Conservation (phyloP, 2,113 vertebrate species). For the Ranitomeya imitator region DNA sequence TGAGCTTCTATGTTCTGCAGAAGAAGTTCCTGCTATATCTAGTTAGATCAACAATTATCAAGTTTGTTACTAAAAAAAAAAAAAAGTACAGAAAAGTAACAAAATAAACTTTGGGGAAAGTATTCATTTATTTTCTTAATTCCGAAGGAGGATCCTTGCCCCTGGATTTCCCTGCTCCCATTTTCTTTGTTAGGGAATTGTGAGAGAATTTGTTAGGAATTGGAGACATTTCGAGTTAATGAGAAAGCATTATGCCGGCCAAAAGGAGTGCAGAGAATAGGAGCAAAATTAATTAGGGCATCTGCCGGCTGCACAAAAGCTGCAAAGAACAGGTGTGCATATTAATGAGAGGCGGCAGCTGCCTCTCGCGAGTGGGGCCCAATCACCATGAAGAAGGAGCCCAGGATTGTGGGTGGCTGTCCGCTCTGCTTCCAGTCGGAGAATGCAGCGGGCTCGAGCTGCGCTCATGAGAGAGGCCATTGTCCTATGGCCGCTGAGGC, state of each 20-base stretch:
- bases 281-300: constrained; percentile 76
- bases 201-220: constrained; percentile 66
- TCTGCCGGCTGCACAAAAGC: constrained; percentile 76
- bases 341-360: constrained; percentile 84
- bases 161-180: constrained; percentile 50
- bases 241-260: constrained; percentile 63
- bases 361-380: constrained; percentile 70
- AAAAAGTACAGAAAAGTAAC: neutral
- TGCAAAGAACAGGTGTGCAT: constrained; percentile 89
- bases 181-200: constrained; percentile 56
- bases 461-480: constrained; percentile 75
- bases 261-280: constrained; percentile 64
- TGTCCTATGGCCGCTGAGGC: constrained; percentile 72
- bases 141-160: neutral
- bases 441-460: constrained; percentile 42
- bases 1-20: no score
- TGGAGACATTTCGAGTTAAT: constrained; percentile 63
- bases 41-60: no score
- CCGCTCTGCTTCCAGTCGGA: constrained; percentile 58
- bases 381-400: constrained; percentile 57
- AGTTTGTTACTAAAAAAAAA: neutral
- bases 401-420: constrained; percentile 65
- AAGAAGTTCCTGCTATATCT: no score
- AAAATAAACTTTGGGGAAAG: neutral
- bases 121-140: neutral